Percentiles rank a stretch among this genome's conserved stretches.
phyloP scores from a whole-genome alignment of 2,113 vertebrate species.

The Anolis carolinensis region DNA sequence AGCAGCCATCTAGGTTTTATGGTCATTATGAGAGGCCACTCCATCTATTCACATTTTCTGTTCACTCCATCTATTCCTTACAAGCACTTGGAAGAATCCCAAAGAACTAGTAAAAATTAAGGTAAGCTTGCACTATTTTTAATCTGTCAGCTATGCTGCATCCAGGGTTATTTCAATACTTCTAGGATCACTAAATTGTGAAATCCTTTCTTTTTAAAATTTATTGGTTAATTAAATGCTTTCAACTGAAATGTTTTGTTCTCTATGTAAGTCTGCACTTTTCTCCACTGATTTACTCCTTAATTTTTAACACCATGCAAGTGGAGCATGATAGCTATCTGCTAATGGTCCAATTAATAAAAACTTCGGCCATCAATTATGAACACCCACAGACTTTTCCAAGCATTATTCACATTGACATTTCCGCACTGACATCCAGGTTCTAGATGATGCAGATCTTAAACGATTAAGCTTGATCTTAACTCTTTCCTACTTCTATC shows the following conservation, averaged over 20 bases:
- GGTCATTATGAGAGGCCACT: no score
- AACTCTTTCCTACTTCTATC: background rate
- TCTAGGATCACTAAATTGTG: background rate
- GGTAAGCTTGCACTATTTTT: background rate
- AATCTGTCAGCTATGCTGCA: background rate
- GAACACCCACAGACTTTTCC: background rate
- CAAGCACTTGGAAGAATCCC: no score
- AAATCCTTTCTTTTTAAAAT: background rate
- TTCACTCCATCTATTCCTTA: no score
- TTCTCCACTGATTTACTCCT: slow-evolving; percentile 1
- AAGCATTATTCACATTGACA: slow-evolving; percentile 21
- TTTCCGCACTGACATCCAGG: background rate
- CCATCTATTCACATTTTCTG: no score
- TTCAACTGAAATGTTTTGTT: background rate
- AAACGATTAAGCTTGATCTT: slow-evolving; percentile 32
- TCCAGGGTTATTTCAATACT: background rate
- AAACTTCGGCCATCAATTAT: slow-evolving; percentile 12
- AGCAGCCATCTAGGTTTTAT: no score
- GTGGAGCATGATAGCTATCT: slow-evolving; percentile 1
- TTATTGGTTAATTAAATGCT: background rate
- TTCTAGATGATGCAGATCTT: slow-evolving; percentile 12
- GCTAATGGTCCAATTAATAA: slow-evolving; percentile 25
- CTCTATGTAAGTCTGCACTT: background rate
- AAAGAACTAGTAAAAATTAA: no score
- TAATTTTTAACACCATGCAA: background rate